Conservation (phyloP, 2,797 vertebrate genomes). For the Amblyopsis hoosieri region DNA sequence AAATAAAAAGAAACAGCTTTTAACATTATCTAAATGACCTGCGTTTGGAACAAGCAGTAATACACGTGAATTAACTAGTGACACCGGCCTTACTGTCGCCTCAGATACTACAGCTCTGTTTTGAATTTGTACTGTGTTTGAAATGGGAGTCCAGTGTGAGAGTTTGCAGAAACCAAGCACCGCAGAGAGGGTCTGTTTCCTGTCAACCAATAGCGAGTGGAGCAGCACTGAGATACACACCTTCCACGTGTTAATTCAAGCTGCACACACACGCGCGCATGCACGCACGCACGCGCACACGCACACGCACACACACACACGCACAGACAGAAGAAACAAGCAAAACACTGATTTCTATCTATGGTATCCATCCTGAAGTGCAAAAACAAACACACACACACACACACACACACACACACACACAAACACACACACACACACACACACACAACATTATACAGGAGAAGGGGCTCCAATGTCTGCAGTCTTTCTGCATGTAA, state of each 20-base stretch:
- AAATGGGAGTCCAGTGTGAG: slow-evolving; percentile 50
- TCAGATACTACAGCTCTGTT: slow-evolving; percentile 53
- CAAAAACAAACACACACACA: slow-evolving; percentile 26
- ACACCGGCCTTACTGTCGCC: slow-evolving; percentile 55
- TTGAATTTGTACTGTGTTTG: slow-evolving; percentile 61
- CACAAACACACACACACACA: slow-evolving; percentile 20
- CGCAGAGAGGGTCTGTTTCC: slow-evolving; percentile 61
- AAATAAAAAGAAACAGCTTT: not conserved
- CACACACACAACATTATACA: slow-evolving; percentile 8
- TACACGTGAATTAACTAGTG: slow-evolving; percentile 34
- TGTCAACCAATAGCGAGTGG: slow-evolving; percentile 55
- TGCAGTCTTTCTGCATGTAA: slow-evolving; percentile 44
- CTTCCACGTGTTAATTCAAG: slow-evolving; percentile 71
- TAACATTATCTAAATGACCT: slow-evolving; percentile 11
- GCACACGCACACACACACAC: slow-evolving; percentile 26
- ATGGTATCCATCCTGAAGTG: slow-evolving; percentile 17
- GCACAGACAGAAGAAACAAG: slow-evolving; percentile 15
- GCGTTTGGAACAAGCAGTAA: slow-evolving; percentile 35
- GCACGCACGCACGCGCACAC: slow-evolving; percentile 3
- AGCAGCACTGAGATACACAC: slow-evolving; percentile 65
- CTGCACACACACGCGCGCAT: slow-evolving; percentile 26
- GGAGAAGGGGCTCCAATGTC: slow-evolving; percentile 50
- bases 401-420: slow-evolving; percentile 1
- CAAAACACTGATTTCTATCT: slow-evolving; percentile 2
- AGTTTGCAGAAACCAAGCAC: slow-evolving; percentile 62